A percentile compares a stretch with the other conserved stretches of the same genome.
Evolutionary conservation across 2,888 invertebrate genomes (phyloP).

Genomic region (Amaurobius ferox): DNA sequence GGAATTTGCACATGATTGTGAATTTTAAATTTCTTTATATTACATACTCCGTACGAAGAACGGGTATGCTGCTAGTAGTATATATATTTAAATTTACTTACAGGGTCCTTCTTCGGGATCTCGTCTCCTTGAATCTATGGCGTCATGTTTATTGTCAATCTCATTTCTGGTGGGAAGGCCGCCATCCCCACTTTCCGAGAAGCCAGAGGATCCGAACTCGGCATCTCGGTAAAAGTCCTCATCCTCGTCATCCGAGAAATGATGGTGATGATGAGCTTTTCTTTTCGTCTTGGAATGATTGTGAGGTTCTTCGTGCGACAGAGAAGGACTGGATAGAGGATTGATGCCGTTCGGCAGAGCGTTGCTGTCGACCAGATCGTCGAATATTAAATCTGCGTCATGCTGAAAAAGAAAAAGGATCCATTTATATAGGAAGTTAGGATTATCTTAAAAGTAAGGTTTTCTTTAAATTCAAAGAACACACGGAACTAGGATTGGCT

Average conservation of each 20-base stretch:
- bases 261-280: background rate
- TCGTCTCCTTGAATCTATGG: background rate
- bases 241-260: constrained; percentile 26
- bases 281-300: constrained; percentile 3
- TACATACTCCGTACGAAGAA: too few species aligned
- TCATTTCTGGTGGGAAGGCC: too few species aligned
- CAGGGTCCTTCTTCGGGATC: constrained; percentile 48
- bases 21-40: too few species aligned
- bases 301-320: background rate
- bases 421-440: too few species aligned
- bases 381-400: constrained; percentile 68
- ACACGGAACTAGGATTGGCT: too few species aligned
- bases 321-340: constrained; percentile 63
- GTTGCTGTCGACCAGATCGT: constrained; percentile 61
- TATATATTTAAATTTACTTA: constrained; percentile 43
- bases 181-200: constrained; percentile 16
- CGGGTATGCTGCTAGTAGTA: too few species aligned
- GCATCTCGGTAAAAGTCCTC: constrained; percentile 69
- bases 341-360: constrained; percentile 45
- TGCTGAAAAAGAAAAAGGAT: constrained; percentile 33
- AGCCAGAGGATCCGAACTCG: constrained; percentile 59
- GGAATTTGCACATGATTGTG: too few species aligned
- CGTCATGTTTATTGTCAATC: too few species aligned
- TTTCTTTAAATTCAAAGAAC: too few species aligned
- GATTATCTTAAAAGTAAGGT: too few species aligned